Conservation (phyloP, 2,797 vertebrate genomes). For the Nannoperca australis region DNA sequence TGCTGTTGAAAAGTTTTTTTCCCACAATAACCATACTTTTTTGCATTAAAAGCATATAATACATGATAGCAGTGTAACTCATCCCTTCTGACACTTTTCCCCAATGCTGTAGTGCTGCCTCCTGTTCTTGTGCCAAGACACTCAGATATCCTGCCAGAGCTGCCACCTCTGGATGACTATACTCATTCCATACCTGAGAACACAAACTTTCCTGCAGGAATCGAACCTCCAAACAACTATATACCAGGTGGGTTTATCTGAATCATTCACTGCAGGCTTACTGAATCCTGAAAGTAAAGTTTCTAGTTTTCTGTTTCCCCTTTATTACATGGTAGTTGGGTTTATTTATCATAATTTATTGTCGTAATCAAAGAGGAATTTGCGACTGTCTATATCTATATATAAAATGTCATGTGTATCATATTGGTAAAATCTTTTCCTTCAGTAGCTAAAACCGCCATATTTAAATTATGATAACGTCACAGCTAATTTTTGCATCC, state of each 20-base stretch:
- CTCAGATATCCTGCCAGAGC: slow-evolving; percentile 96
- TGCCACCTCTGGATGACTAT: slow-evolving; percentile 97
- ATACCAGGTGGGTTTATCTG: slow-evolving; percentile 91
- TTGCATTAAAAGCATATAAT: not conserved
- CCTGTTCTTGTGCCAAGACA: slow-evolving; percentile 98
- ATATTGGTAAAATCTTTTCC: not conserved
- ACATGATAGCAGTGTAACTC: slow-evolving; percentile 5
- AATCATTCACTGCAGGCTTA: not conserved
- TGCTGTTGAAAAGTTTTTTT: not conserved
- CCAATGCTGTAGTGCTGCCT: slow-evolving; percentile 90
- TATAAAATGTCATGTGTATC: no score
- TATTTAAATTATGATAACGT: not conserved
- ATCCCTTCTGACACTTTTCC: slow-evolving; percentile 17
- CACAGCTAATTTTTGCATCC: not conserved
- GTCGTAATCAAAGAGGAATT: not conserved
- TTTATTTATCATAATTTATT: not conserved
- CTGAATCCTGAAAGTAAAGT: not conserved
- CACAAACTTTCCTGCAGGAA: slow-evolving; percentile 98
- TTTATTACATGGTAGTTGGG: not conserved
- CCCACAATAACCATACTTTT: not conserved
- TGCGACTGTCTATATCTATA: not conserved
- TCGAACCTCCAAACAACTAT: slow-evolving; percentile 98
- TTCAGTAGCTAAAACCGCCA: not conserved
- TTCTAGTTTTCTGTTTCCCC: not conserved
- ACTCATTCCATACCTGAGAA: slow-evolving; percentile 99